Evolutionary conservation across 2,888 invertebrate genomes (phyloP), one percentile per base, ranked within the genome.

Genomic region (Synergus laeviventris): DNA sequence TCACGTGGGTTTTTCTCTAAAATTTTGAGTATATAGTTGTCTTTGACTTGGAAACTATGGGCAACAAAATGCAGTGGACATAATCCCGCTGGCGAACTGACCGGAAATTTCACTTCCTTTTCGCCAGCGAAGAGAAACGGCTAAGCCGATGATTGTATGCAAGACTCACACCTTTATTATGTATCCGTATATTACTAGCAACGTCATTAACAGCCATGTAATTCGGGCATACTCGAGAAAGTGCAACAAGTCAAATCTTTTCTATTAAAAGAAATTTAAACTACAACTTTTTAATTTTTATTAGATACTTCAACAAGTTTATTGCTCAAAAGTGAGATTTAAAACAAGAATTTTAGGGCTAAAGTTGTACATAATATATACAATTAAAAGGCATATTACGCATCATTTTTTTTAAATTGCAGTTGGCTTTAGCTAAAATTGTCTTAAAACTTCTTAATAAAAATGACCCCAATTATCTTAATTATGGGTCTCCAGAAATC

Each of bases 21-120:
- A 12, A 16, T 42, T 24, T 38, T 38, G 14, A 45, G 24, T 16
- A n/a, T n/a, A n/a, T n/a, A 66, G 16, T 42, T 45, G 9, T 9
- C 14, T 12, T 31, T 45, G 24, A 66, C 14, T 66, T 24, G 8
- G 9, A 49, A n/a, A 49, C 0, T 8, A 18, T 49, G 16, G 16
- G 16, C 8, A 45, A 66, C 2, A 66, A 66, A 39, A 24, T 66
- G 16, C 21, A 66, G 16, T n/a, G 45, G 45, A 45, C 16, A 66
- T 21, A 66, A 21, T 24, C 38, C 59, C 74, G 74, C 54, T 45
- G 21, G 77, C 76, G 76, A 49, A 80, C 76, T 81, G 66, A 78
- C 79, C 82, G 83, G 84, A 86, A 87, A 84, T 87, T 86, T 86
- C 86, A 86, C 85, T 87, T 86, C 85, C 83, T 84, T 86, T 86